Conservation (phyloP, 2,797 vertebrate genomes). For the Basileuterus tristriatus region DNA sequence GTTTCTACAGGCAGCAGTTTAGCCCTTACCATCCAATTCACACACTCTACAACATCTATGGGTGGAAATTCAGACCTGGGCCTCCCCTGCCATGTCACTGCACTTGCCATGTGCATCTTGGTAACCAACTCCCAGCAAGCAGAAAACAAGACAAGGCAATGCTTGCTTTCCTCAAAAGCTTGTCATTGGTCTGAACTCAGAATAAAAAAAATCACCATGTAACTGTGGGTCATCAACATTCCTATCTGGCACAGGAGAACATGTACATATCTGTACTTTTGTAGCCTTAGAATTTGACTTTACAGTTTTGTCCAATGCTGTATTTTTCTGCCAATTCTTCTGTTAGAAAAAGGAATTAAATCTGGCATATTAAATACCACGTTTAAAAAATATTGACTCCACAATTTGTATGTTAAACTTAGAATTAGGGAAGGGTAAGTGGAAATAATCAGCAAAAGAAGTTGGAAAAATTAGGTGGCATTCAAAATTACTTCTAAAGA, state of each 20-base stretch:
- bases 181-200: background rate
- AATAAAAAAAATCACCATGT: background rate
- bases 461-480: background rate
- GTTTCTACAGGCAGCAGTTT: background rate
- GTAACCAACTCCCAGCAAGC: background rate
- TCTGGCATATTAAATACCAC: background rate
- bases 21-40: background rate
- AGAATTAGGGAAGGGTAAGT: background rate
- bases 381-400: background rate
- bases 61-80: background rate
- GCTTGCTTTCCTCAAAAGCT: background rate
- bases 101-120: background rate
- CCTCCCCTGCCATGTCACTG: background rate
- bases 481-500: background rate
- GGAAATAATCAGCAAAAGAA: background rate
- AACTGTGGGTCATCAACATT: background rate
- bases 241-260: background rate
- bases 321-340: background rate
- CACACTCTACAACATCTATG: rapidly evolving
- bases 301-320: background rate
- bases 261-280: background rate
- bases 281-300: background rate
- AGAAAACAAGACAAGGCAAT: background rate
- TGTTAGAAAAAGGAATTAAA: background rate
- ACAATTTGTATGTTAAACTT: background rate